A percentile compares a stretch with the other conserved stretches of the same genome.
Evolutionary conservation across 2,888 invertebrate species (phyloP).

Genomic region (Rutpela maculata): DNA sequence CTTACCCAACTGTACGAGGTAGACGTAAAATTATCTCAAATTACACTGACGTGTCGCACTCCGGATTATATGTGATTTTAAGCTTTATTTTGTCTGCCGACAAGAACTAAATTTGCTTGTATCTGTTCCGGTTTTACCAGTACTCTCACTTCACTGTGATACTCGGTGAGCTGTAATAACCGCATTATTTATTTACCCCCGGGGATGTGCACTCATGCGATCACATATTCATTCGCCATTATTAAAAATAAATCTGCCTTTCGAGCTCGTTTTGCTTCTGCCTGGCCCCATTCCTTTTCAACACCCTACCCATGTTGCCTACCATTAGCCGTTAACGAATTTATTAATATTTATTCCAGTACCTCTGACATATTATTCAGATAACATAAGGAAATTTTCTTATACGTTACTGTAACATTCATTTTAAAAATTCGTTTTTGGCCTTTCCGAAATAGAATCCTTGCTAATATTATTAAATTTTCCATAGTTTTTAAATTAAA

Average conservation of each 20-base stretch:
- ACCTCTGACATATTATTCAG: background rate
- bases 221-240: constrained; percentile 69
- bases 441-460: too few species aligned
- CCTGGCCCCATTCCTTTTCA: constrained; percentile 13
- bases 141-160: constrained; percentile 60
- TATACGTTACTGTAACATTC: too few species aligned
- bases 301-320: constrained; percentile 11
- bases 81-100: constrained; percentile 51
- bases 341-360: constrained; percentile 11
- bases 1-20: constrained; percentile 71
- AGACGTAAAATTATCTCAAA: constrained; percentile 72
- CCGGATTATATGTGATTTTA: constrained; percentile 35
- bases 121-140: constrained; percentile 47
- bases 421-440: too few species aligned
- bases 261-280: constrained; percentile 48
- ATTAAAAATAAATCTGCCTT: constrained; percentile 72
- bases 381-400: background rate
- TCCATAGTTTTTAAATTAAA: too few species aligned
- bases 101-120: constrained; percentile 59
- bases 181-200: constrained; percentile 73
- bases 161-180: constrained; percentile 72
- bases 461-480: too few species aligned
- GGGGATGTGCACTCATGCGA: constrained; percentile 68
- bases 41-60: constrained; percentile 65
- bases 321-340: constrained; percentile 29